phyloP scores from a whole-genome alignment of 2,888 invertebrate genomes.

The Orchesella flavescens region DNA sequence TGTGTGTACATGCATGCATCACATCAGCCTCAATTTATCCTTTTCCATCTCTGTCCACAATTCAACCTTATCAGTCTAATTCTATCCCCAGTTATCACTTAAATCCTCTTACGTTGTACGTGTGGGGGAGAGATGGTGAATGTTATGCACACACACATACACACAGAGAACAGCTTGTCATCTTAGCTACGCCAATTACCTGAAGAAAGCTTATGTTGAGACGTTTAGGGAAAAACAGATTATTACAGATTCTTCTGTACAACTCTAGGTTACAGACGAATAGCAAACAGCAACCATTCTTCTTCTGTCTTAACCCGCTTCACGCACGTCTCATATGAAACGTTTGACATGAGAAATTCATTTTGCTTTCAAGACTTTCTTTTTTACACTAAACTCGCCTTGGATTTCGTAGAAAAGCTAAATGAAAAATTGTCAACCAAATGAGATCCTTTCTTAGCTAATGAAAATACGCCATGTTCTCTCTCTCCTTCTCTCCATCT shows the following conservation, averaged over 20 bases:
- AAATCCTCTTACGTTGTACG: conserved; percentile 66
- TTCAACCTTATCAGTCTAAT: conserved; percentile 64
- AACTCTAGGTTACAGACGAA: conserved; percentile 10
- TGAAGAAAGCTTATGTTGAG: conserved; percentile 54
- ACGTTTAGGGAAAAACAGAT: conserved; percentile 36
- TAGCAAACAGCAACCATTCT: conserved; percentile 34
- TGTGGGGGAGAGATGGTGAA: conserved; percentile 35
- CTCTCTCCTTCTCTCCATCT: conserved; percentile 12
- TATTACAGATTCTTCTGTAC: conserved; percentile 34
- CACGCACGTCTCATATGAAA: conserved; percentile 7
- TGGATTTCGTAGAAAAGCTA: conserved; percentile 43
- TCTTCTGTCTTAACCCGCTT: conserved; percentile 13
- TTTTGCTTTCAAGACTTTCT: conserved; percentile 36
- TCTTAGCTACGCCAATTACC: conserved; percentile 57
- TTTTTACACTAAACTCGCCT: conserved; percentile 22
- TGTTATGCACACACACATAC: conserved; percentile 16
- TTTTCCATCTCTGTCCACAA: conserved; percentile 57
- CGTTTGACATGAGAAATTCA: conserved; percentile 58
- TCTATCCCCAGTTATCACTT: conserved; percentile 62
- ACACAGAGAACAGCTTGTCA: conserved; percentile 37
- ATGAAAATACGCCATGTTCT: conserved; percentile 51
- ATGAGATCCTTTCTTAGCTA: conserved; percentile 59
- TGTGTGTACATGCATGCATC: conserved; percentile 51
- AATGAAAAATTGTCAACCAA: conserved; percentile 64
- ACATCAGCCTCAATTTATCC: conserved; percentile 60